Base-by-base conservation (phyloP, 2,888 invertebrate species). In the Ormyrus thymus region DNA sequence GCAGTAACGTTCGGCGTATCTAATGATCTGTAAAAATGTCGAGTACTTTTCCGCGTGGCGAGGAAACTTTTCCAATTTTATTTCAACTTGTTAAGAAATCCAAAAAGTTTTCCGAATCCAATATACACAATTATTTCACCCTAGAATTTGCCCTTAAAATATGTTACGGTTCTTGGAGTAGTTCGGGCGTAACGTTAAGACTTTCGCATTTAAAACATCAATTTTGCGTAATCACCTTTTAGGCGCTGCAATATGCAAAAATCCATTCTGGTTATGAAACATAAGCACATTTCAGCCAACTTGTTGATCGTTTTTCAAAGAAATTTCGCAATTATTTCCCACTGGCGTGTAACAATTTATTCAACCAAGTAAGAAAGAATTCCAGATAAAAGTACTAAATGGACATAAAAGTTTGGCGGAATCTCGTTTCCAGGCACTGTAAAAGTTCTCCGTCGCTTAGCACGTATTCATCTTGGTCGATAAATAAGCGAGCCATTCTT, bases 1-100 rank as follows among this genome's bases (percentile, higher is more conserved):
- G 66, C 62, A 68, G 61, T 59, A 55, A 73, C 7, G 68, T 68
- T 64, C 59, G 69, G 64, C 65, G 72, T 72, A 76, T 79, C 79
- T 79, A 79, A 79, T 79, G 79, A 79, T 69, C 79, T 68, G 76
- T 72, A 79, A 79, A 79, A 79, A 79, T 79, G 72, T 76, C 75
- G 75, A 79, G 68, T 79, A 79, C 62, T 76, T 71, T 56, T 5
- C 62, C 65, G 13, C 51, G n/a, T 53, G 51, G 55, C 61, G 15
- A 55, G 50, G 13, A 76, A 79, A 79, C 51, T 76, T 79, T 79
- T 79, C 64, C 76, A 79, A 79, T 79, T 76, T 79, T 79, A 79
- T 76, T 79, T 66, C 76, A 79, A 79, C 79, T 79, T 76, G 76
- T 79, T 79, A 72, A 79, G 66, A 79, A 76, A 73, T 64, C 58